phyloP scores from a whole-genome alignment of 2,888 invertebrate species.

The Dioctria linearis region DNA sequence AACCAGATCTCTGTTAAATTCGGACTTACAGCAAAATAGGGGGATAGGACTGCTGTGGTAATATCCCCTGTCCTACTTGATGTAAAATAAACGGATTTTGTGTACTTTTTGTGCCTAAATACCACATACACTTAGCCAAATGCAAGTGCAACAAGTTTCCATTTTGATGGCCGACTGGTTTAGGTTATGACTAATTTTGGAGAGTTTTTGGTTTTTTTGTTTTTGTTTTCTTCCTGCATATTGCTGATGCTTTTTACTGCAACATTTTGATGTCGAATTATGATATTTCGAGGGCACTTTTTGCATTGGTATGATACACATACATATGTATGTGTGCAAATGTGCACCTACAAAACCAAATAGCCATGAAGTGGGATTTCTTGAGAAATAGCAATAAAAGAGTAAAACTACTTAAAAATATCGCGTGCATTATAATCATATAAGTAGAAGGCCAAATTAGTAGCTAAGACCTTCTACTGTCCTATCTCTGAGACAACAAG shows the following conservation, averaged over 20 bases:
- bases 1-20: not conserved
- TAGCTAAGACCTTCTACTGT: constrained; percentile 9
- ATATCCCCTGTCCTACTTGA: not conserved
- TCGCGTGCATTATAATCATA: not conserved
- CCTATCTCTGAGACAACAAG: not conserved
- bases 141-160: constrained; percentile 46
- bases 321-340: too few species aligned
- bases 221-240: too few species aligned
- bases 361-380: not conserved
- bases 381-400: constrained; percentile 3
- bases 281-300: constrained; percentile 11
- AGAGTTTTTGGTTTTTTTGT: not conserved
- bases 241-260: not conserved
- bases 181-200: constrained; percentile 46
- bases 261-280: constrained; percentile 10
- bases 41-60: not conserved
- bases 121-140: not conserved
- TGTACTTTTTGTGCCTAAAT: constrained; percentile 19
- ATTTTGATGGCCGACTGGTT: constrained; percentile 45
- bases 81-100: not conserved
- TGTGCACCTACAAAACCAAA: not conserved
- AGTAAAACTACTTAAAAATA: not conserved
- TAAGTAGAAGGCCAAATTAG: not conserved
- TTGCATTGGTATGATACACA: not conserved
- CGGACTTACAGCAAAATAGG: not conserved